Conservation (phyloP, 2,888 invertebrate species). For the Melikaiella ostensackeni region DNA sequence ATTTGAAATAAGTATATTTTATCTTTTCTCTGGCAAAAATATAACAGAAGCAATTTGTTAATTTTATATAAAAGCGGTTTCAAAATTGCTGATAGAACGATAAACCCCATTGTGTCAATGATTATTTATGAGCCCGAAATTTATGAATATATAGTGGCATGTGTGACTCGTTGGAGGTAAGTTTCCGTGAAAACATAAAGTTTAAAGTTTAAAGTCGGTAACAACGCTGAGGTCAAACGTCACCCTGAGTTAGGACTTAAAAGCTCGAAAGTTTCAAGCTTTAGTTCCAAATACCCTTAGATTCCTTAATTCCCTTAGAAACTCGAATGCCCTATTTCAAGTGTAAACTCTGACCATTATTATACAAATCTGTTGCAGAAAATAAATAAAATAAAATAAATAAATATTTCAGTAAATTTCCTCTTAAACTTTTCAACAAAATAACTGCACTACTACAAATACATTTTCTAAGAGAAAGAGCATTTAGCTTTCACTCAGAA, state of each 20-base stretch:
- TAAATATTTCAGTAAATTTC: not conserved
- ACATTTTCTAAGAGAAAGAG: too few relatives aligned
- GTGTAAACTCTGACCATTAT: slow-evolving; percentile 1
- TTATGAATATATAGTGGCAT: slow-evolving; percentile 11
- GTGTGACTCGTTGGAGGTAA: slow-evolving; percentile 16
- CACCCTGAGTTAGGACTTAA: slow-evolving; percentile 62
- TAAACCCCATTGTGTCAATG: not conserved
- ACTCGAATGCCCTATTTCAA: not conserved
- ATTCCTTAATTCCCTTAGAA: too few relatives aligned
- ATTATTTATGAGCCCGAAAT: not conserved
- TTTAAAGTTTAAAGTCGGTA: slow-evolving; percentile 34
- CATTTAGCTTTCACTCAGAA: too few relatives aligned
- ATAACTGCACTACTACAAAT: not conserved
- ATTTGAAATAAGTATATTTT: too few relatives aligned
- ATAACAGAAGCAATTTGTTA: too few relatives aligned
- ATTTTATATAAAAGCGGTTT: not conserved
- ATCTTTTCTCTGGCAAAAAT: too few relatives aligned
- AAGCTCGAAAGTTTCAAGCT: slow-evolving; percentile 59
- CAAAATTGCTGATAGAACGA: not conserved
- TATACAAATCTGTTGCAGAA: not conserved
- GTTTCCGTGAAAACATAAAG: slow-evolving; percentile 34
- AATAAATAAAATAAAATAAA: slow-evolving; percentile 5
- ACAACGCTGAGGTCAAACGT: slow-evolving; percentile 58
- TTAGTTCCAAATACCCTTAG: slow-evolving; percentile 36
- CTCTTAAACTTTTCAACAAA: slow-evolving; percentile 7